A percentile compares a stretch with the other conserved stretches of the same genome.
Evolutionary conservation across 2,113 vertebrate genomes (phyloP).

Genomic region (Illadopsis cleaveri): DNA sequence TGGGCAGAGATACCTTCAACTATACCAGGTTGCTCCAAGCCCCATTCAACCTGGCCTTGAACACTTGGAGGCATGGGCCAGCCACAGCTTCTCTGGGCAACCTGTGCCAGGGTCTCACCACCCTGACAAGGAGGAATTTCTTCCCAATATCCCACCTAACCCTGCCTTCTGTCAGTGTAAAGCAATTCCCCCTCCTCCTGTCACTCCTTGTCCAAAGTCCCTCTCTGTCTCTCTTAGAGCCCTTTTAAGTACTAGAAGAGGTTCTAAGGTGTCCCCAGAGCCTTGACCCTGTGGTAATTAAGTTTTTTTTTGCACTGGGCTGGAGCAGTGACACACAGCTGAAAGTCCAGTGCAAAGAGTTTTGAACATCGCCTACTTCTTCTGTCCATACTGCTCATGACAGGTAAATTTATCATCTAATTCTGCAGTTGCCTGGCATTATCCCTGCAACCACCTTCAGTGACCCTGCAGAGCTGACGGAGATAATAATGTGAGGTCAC

Average conservation of each 20-base stretch:
- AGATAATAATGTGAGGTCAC: background rate
- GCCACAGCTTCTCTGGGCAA: background rate
- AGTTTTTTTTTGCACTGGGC: background rate
- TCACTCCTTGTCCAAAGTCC: background rate
- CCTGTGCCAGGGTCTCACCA: background rate
- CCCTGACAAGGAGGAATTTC: background rate
- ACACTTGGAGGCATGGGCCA: background rate
- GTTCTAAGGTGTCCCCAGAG: background rate
- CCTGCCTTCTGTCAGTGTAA: background rate
- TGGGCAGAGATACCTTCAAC: background rate
- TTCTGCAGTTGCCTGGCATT: background rate
- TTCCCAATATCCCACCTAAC: background rate
- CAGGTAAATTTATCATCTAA: background rate
- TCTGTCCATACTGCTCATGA: background rate
- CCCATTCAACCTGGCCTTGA: background rate
- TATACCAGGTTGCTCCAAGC: background rate
- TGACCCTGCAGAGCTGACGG: background rate
- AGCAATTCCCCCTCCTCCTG: background rate
- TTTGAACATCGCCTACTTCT: rapidly evolving
- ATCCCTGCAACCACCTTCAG: background rate
- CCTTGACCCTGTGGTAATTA: background rate
- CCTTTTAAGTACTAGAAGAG: background rate
- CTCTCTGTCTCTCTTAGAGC: background rate
- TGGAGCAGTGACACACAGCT: background rate
- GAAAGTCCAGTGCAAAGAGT: background rate